These are phyloP conservation scores for Drosophila virilis DNA, from an alignment of 1,140 invertebrate species.

Conservation along the genomic window DNA sequence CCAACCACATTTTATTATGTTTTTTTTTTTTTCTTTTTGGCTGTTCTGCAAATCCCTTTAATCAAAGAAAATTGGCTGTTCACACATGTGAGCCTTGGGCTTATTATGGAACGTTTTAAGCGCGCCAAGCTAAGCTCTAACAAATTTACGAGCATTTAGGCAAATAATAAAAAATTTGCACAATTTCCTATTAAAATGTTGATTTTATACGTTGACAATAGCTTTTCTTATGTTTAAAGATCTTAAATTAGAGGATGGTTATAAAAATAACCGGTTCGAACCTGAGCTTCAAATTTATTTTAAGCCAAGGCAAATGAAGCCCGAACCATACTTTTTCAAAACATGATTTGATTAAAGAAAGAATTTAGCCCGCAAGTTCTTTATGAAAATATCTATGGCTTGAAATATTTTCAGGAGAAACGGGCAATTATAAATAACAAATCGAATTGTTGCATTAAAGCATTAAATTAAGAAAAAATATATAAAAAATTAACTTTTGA, in stretches of 20 bases:
- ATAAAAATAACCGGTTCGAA: not conserved
- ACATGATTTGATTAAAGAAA: too few relatives aligned
- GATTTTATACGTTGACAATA: conserved; percentile 36
- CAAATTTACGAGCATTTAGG: conserved; percentile 68
- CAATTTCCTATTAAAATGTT: conserved; percentile 66
- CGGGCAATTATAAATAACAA: too few relatives aligned
- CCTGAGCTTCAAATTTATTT: too few relatives aligned
- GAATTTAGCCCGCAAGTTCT: too few relatives aligned
- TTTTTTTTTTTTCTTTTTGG: conserved; percentile 26
- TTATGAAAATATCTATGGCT: too few relatives aligned
- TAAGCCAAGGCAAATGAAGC: too few relatives aligned
- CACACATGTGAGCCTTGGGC: conserved; percentile 58
- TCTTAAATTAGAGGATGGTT: conserved; percentile 18
- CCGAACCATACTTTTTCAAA: too few relatives aligned
- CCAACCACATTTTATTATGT: conserved; percentile 61
- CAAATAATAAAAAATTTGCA: conserved; percentile 44
- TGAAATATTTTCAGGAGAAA: too few relatives aligned
- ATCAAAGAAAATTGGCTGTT: conserved; percentile 74
- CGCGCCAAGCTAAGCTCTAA: conserved; percentile 61
- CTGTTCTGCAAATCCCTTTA: conserved; percentile 62
- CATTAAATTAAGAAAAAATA: too few relatives aligned
- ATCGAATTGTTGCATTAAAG: too few relatives aligned
- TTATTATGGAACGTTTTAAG: conserved; percentile 36
- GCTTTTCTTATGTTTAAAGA: conserved; percentile 4
- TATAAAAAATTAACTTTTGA: too few relatives aligned